phyloP scores from a whole-genome alignment of 2,888 invertebrate genomes.

The Helleia helle region DNA sequence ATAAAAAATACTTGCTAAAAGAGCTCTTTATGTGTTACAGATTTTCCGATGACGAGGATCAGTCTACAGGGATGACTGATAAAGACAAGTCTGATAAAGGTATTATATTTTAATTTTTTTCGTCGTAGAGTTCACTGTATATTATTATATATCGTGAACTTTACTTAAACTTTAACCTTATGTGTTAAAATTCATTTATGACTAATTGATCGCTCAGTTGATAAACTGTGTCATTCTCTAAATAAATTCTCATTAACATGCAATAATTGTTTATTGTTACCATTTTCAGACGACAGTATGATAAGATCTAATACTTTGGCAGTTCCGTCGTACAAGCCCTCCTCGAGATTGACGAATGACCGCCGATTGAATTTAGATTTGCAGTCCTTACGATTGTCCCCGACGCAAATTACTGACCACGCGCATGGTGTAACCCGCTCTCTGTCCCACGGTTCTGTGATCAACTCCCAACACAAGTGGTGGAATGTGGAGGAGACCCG shows the following conservation, averaged over 20 bases:
- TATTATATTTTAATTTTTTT: conserved; percentile 24
- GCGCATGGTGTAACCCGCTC: conserved; percentile 74
- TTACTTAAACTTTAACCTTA: too few relatives aligned
- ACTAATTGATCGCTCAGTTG: too few relatives aligned
- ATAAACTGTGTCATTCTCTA: too few relatives aligned
- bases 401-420: conserved; percentile 52
- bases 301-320: conserved; percentile 68
- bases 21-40: too few relatives aligned
- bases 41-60: conserved; percentile 67
- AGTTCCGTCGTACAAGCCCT: conserved; percentile 64
- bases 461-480: conserved; percentile 63
- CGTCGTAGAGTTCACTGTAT: too few relatives aligned
- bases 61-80: conserved; percentile 69
- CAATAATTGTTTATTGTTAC: neutral
- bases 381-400: conserved; percentile 51
- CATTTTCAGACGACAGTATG: conserved; percentile 62
- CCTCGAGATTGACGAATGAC: conserved; percentile 47
- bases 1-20: too few relatives aligned
- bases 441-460: conserved; percentile 77
- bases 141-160: too few relatives aligned
- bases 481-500: conserved; percentile 66
- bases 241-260: too few relatives aligned
- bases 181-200: too few relatives aligned
- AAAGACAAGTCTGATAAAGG: conserved; percentile 61
- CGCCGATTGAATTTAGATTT: conserved; percentile 52